Evolutionary conservation across 2,797 vertebrate species (phyloP), one percentile per base, ranked within the genome.

Genomic region (Kryptopterus vitreolus): DNA sequence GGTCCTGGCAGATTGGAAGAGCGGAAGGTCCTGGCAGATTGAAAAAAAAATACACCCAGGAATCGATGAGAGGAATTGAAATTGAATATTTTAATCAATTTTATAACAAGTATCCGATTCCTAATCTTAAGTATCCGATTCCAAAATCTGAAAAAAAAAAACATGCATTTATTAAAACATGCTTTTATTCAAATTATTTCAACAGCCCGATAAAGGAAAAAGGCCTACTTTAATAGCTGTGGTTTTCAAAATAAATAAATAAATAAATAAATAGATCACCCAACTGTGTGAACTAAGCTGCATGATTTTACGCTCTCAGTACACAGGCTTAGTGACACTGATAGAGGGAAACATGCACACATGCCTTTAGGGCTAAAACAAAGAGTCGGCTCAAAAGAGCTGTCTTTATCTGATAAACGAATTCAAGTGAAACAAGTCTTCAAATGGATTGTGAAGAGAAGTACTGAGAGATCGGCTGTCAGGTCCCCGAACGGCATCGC

Each of bases 331-430:
- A n/a, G 48, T 22, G 29, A 71, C 50, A 33, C 50, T 53, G n/a
- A 71, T 33, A 13, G 50, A 53, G 43, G 15, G 11, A 71, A 71
- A 55, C 9, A 31, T 20, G 10, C 68, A 50, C 16, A 35, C 69
- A 55, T 35, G 69, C 48, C 69, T 71, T 33, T 8, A 71, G 69
- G 69, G 50, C 20, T 71, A 7, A 55, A 71, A 71, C 18, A 33
- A 71, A 71, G 69, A 31, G 46, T 15, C 4, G 43, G 22, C 46
- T 69, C 66, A 50, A 70, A n/a, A 71, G 18, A 52, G 33, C 10
- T 12, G 68, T 52, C 35, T 13, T 38, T 63, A 16, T 48, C 1
- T 6, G 4, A 33, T 53, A 33, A 53, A 71, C 22, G 69, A 33
- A 71, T 53, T 71, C 50, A 71, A 53, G 50, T 33, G 50, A 53